phyloP scores from a whole-genome alignment of 2,888 invertebrate genomes.

The Conistra vaccinii region DNA sequence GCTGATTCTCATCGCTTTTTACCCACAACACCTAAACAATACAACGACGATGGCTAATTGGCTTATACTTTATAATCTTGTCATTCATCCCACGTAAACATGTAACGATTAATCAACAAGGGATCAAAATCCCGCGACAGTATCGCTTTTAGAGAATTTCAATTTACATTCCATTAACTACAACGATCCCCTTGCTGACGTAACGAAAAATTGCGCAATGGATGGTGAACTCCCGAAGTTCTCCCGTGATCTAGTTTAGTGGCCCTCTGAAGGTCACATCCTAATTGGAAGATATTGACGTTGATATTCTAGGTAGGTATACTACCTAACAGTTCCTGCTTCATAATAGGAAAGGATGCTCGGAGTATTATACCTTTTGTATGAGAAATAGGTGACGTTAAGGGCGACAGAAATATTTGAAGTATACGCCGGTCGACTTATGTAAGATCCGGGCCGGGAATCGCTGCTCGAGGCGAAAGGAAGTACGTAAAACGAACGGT shows the following conservation, averaged over 20 bases:
- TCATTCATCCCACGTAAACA: slow-evolving; percentile 16
- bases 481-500: slow-evolving; percentile 11
- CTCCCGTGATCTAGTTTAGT: slow-evolving; percentile 46
- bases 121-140: slow-evolving; percentile 21
- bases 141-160: slow-evolving; percentile 33
- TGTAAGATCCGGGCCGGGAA: slow-evolving; percentile 27
- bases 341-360: not conserved
- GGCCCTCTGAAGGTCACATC: slow-evolving; percentile 47
- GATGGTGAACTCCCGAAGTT: slow-evolving; percentile 23
- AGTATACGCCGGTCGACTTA: slow-evolving; percentile 25
- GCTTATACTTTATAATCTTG: slow-evolving; percentile 11
- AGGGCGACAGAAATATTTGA: not conserved
- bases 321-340: slow-evolving; percentile 20
- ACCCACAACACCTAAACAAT: not conserved
- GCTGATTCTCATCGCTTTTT: not conserved
- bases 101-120: slow-evolving; percentile 36
- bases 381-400: slow-evolving; percentile 23
- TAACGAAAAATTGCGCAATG: slow-evolving; percentile 47
- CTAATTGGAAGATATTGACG: slow-evolving; percentile 48
- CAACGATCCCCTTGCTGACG: slow-evolving; percentile 32
- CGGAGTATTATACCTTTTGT: slow-evolving; percentile 20
- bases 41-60: not conserved
- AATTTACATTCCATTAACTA: slow-evolving; percentile 52
- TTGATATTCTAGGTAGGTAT: slow-evolving; percentile 12
- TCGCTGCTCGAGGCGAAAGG: slow-evolving; percentile 15